Evolutionary conservation across 2,888 invertebrate genomes (phyloP).

Genomic region (Zhuqinia jingwanae): DNA sequence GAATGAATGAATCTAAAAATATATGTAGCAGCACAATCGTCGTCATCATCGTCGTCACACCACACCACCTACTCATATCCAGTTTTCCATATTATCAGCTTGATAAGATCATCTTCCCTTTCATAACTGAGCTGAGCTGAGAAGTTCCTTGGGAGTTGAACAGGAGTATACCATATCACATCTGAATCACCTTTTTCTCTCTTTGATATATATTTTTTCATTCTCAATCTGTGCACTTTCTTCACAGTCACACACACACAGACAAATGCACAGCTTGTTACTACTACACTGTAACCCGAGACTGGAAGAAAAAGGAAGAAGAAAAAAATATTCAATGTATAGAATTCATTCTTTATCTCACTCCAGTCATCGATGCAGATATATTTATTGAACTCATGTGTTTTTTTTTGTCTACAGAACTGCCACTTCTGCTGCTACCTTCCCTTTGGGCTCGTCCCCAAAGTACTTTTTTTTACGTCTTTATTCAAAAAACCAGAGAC

Average conservation of each 20-base stretch:
- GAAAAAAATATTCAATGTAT: constrained; percentile 9
- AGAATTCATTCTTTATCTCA: constrained; percentile 39
- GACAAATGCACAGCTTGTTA: too few relatives aligned
- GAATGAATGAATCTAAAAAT: constrained; percentile 32
- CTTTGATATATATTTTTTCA: neutral
- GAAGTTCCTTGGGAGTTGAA: neutral
- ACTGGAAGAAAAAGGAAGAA: neutral
- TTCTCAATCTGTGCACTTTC: constrained; percentile 28
- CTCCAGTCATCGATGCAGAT: constrained; percentile 40
- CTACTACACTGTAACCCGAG: too few relatives aligned
- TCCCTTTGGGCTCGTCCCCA: constrained; percentile 34
- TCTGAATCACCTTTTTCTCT: constrained; percentile 49
- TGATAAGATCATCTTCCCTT: constrained; percentile 59
- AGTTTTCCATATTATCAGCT: too few relatives aligned
- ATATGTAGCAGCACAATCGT: neutral
- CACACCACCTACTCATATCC: neutral
- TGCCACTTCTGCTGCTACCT: constrained; percentile 11
- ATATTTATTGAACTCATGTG: constrained; percentile 55
- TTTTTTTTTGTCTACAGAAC: neutral
- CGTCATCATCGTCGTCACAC: too few relatives aligned
- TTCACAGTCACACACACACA: constrained; percentile 38
- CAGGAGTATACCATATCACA: neutral
- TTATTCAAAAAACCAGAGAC: constrained; percentile 24
- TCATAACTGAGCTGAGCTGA: constrained; percentile 58
- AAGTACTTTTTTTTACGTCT: constrained; percentile 51